phyloP scores from a whole-genome alignment of 2,797 vertebrate genomes.

The Varecia variegata region DNA sequence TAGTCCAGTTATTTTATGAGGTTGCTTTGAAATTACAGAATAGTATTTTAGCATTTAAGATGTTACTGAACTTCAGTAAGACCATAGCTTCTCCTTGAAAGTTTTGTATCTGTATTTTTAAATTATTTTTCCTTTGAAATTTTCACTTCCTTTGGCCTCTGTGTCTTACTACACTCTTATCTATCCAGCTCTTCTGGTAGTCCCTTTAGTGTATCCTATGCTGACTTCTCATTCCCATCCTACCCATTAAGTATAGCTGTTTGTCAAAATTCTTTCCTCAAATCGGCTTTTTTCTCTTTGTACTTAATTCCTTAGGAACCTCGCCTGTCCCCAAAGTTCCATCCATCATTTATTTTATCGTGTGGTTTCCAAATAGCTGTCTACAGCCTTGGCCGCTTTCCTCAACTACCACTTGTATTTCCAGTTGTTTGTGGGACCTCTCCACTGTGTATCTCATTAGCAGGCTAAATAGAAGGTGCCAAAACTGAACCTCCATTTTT shows the following conservation, averaged over 20 bases:
- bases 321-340: background rate
- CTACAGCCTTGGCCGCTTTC: background rate
- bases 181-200: background rate
- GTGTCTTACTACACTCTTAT: background rate
- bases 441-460: background rate
- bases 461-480: background rate
- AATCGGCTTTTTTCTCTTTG: background rate
- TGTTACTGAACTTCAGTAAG: background rate
- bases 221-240: background rate
- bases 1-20: slow-evolving; percentile 25
- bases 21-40: slow-evolving; percentile 9
- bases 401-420: background rate
- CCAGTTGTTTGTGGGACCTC: background rate
- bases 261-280: slow-evolving; percentile 14
- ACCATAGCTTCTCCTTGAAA: background rate
- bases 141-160: background rate
- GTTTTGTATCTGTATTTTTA: background rate
- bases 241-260: background rate
- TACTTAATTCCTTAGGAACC: background rate
- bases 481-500: background rate
- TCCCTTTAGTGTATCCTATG: background rate
- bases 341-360: slow-evolving; percentile 10
- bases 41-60: background rate
- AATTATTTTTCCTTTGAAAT: background rate
- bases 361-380: background rate